phyloP scores from a whole-genome alignment of 1,140 invertebrate genomes.

The Brevipalpus yothersi region DNA sequence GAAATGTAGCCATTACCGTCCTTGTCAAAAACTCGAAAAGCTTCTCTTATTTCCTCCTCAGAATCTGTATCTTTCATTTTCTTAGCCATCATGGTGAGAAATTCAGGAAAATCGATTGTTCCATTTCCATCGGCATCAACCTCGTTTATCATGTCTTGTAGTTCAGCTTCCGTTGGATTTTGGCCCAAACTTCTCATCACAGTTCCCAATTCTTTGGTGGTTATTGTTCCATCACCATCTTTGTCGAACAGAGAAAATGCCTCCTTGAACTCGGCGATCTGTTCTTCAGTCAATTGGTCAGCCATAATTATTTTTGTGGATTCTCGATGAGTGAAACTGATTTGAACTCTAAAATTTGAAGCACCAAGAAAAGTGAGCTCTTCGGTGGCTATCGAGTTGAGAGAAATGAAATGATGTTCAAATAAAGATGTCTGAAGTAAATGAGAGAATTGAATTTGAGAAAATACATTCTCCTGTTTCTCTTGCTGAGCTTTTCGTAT shows the following conservation, averaged over 20 bases:
- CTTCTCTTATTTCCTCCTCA: conserved; percentile 93
- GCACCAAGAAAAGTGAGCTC: too few relatives aligned
- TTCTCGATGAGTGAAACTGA: too few relatives aligned
- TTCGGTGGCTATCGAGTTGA: too few relatives aligned
- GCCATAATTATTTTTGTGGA: neutral
- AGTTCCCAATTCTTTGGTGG: conserved; percentile 96
- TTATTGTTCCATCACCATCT: conserved; percentile 98
- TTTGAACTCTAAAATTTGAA: too few relatives aligned
- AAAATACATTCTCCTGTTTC: too few relatives aligned
- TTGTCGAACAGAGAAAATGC: conserved; percentile 98
- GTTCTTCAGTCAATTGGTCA: neutral
- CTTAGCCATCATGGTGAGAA: conserved; percentile 94
- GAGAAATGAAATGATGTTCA: too few relatives aligned
- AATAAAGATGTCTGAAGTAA: too few relatives aligned
- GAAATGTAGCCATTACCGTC: conserved; percentile 94
- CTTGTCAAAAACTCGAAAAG: conserved; percentile 95
- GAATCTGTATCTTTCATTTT: conserved; percentile 98
- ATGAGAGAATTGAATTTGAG: too few relatives aligned
- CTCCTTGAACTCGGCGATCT: conserved; percentile 70
- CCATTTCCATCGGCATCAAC: conserved; percentile 99
- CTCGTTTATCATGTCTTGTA: conserved; percentile 99
- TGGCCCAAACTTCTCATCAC: conserved; percentile 96
- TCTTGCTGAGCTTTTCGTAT: too few relatives aligned
- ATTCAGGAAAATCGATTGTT: conserved; percentile 96
- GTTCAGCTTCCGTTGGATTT: conserved; percentile 96